A percentile compares a stretch with the other conserved stretches of the same genome.
These are phyloP conservation scores for Ophioninae sp. DNA, from an alignment of 2,888 invertebrate species.

Conservation along the genomic window DNA sequence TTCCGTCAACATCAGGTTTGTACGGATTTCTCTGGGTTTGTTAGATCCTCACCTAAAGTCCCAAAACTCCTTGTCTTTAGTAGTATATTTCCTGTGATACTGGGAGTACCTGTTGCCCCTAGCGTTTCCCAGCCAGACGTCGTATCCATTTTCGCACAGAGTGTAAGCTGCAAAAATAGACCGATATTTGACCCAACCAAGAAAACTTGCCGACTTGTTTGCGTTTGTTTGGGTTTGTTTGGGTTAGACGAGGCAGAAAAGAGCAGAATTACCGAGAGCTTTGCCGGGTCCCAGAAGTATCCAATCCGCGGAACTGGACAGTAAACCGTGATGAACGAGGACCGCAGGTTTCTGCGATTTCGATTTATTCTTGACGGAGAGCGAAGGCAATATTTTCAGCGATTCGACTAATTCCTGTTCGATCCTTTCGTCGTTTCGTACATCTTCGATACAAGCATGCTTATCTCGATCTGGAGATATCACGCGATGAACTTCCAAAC, in stretches of 20 bases:
- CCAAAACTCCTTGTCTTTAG: conserved; percentile 78
- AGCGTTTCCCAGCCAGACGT: conserved; percentile 78
- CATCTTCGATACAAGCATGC: conserved; percentile 8
- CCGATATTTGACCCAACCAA: too few relatives aligned
- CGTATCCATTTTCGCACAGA: conserved; percentile 76
- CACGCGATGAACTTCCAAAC: conserved; percentile 81
- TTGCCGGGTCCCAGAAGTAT: conserved; percentile 77
- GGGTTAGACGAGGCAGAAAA: too few relatives aligned
- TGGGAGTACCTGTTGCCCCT: conserved; percentile 79
- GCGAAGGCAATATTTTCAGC: conserved; percentile 24
- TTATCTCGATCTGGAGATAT: conserved; percentile 63
- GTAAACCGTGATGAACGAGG: conserved; percentile 75
- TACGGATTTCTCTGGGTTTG: too few relatives aligned
- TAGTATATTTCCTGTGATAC: conserved; percentile 74
- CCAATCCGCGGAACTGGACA: conserved; percentile 78
- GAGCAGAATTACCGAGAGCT: conserved; percentile 71
- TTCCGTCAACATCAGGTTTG: too few relatives aligned
- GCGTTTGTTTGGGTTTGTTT: too few relatives aligned
- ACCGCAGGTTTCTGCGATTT: conserved; percentile 69
- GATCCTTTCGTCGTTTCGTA: conserved; percentile 7
- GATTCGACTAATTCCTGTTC: conserved; percentile 4
- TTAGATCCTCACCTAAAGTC: conserved; percentile 79
- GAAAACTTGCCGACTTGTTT: too few relatives aligned
- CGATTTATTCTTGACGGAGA: conserved; percentile 6
- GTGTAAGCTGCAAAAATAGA: conserved; percentile 70